Conservation (phyloP, 2,888 invertebrate genomes). For the Cataglyphis altisquamis region DNA sequence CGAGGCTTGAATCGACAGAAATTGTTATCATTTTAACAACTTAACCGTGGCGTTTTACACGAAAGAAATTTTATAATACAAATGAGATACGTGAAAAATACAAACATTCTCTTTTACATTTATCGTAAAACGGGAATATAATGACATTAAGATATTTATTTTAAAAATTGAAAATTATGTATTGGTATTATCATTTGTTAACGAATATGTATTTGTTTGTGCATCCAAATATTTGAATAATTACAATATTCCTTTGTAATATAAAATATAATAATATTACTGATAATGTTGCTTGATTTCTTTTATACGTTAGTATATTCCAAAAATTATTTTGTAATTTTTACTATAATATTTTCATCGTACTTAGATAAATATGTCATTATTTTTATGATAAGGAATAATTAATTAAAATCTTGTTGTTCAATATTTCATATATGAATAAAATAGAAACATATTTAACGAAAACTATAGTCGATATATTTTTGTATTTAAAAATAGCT, state of each 20-base stretch:
- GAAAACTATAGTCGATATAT: neutral
- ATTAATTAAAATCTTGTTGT: neutral
- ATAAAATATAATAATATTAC: neutral
- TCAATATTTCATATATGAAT: conserved; percentile 5
- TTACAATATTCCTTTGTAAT: neutral
- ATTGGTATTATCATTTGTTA: no score
- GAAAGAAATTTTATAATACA: neutral
- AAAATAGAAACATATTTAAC: neutral
- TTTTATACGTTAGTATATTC: neutral
- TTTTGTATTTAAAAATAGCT: neutral
- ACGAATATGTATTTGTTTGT: neutral
- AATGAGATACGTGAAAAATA: neutral
- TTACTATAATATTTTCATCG: neutral
- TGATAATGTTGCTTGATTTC: no score
- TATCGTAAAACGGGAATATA: neutral
- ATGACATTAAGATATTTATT: neutral
- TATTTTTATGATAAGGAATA: conserved; percentile 5
- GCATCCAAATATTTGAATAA: neutral
- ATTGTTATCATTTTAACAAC: neutral
- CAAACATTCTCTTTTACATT: neutral
- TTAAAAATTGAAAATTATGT: neutral
- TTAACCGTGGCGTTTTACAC: neutral
- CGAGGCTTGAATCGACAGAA: neutral
- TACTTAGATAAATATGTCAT: neutral
- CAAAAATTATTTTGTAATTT: neutral